Evolutionary conservation across 2,797 vertebrate species (phyloP), one percentile per base, ranked within the genome.

Genomic region (Hemibagrus guttatus): DNA sequence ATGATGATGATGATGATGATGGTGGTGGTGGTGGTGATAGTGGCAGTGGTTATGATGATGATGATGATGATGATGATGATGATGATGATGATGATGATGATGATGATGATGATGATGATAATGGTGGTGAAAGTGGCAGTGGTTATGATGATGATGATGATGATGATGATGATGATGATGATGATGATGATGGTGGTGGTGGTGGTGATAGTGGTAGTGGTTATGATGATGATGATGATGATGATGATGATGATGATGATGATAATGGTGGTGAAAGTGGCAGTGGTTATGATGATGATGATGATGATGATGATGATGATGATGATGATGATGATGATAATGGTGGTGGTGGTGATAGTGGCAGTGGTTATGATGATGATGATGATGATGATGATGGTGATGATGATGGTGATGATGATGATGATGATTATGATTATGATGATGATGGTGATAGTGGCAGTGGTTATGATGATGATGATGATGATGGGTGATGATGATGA

Each of bases 1-100:
- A 49, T n/a, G 14, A 1, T 8, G 14, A 8, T 54, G 49, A 11
- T 76, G 7, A 0, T 11, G 7, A 0, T 76, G 74, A 4, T 56
- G 1, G 0, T 54, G n/a, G 8, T 56, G 8, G 6, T 52, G 5
- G 7, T 16, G 0, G 1, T 23, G 16, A 0, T 6, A 0, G 2
- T 4, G 16, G 2, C 3, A 1, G 1, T 78, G 28, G 4, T 21
- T 14, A 9, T 75, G 16, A 19, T 28, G 12, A 7, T n/a, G 42
- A 2, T 6, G 3, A 4, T 72, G 39, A 0, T 13, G 19, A n/a
- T n/a, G 11, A 14, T n/a, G 0, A 3, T 16, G 26, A 2, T 56
- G n/a, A 1, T 56, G 52, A 1, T 35, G 23, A 2, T n/a, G 6
- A 0, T 42, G 58, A 0, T 79, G 54, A 6, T 39, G 21, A 14